phyloP scores from a whole-genome alignment of 2,797 vertebrate genomes.

The Threskiornis aethiopicus region DNA sequence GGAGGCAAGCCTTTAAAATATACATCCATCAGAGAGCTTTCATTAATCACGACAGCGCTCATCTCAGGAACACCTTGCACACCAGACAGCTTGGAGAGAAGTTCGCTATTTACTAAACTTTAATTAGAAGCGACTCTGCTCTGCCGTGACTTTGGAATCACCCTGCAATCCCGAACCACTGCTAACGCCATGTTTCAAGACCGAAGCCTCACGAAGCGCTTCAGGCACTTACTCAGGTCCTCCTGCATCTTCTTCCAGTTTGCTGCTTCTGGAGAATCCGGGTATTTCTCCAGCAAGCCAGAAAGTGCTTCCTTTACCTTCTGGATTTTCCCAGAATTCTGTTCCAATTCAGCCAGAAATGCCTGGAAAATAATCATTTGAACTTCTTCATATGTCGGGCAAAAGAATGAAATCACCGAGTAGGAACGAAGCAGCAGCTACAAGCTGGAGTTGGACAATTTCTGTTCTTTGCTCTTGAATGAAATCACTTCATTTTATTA shows the following conservation, averaged over 20 bases:
- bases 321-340: conserved; percentile 89
- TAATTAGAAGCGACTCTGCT: conserved; percentile 47
- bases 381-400: neutral
- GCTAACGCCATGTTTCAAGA: neutral
- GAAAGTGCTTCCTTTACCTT: conserved; percentile 87
- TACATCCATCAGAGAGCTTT: neutral
- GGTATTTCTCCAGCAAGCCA: conserved; percentile 86
- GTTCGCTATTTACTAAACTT: neutral
- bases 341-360: conserved; percentile 88
- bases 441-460: neutral
- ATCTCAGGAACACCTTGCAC: conserved; percentile 13
- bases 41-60: neutral
- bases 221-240: conserved; percentile 85
- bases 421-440: neutral
- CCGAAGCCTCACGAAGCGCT: neutral
- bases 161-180: neutral
- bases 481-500: neutral
- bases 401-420: neutral
- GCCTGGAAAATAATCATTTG: conserved; percentile 74
- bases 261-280: conserved; percentile 89
- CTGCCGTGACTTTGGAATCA: neutral
- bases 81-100: conserved; percentile 17
- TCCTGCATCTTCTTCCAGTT: conserved; percentile 91
- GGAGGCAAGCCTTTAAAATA: neutral
- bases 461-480: neutral